A percentile compares a stretch with the other conserved stretches of the same genome.
phyloP scores from a whole-genome alignment of 1,140 invertebrate genomes.

The Drosophila pachea region DNA sequence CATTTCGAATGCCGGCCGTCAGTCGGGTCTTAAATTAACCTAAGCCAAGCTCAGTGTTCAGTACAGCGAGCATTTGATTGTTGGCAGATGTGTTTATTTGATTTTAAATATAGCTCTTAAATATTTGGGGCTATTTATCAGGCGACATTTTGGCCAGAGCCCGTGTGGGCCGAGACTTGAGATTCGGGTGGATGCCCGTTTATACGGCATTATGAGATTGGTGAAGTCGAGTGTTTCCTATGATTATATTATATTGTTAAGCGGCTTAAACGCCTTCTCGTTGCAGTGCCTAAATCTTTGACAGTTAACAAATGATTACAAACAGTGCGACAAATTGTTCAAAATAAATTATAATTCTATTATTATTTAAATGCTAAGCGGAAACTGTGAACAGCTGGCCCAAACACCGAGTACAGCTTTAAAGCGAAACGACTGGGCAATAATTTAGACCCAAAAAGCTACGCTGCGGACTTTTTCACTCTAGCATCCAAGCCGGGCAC shows the following conservation, averaged over 20 bases:
- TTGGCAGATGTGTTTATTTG: constrained; percentile 73
- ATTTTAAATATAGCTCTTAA: constrained; percentile 76
- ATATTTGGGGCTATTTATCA: constrained; percentile 72
- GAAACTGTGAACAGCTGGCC: constrained; percentile 61
- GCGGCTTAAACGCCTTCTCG: constrained; percentile 68
- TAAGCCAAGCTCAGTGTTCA: constrained; percentile 73
- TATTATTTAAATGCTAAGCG: constrained; percentile 73
- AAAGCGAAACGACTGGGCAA: constrained; percentile 54
- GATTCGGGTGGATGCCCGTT: constrained; percentile 51
- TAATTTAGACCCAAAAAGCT: constrained; percentile 57
- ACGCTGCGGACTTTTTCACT: constrained; percentile 65
- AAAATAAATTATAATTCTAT: constrained; percentile 75
- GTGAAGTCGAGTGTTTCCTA: constrained; percentile 8
- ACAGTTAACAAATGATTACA: constrained; percentile 78
- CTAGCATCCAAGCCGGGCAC: constrained; percentile 16
- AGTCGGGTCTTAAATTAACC: constrained; percentile 60
- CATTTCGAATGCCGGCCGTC: constrained; percentile 40
- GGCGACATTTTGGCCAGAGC: constrained; percentile 32
- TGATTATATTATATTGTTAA: constrained; percentile 31
- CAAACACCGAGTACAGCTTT: constrained; percentile 42
- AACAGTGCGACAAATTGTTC: constrained; percentile 73
- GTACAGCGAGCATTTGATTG: constrained; percentile 73
- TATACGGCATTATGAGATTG: constrained; percentile 41
- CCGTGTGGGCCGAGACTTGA: constrained; percentile 21
- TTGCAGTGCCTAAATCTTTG: constrained; percentile 38